Evolutionary conservation across 2,888 invertebrate species (phyloP), one percentile per base, ranked within the genome.

Genomic region (Osmoderma eremita): DNA sequence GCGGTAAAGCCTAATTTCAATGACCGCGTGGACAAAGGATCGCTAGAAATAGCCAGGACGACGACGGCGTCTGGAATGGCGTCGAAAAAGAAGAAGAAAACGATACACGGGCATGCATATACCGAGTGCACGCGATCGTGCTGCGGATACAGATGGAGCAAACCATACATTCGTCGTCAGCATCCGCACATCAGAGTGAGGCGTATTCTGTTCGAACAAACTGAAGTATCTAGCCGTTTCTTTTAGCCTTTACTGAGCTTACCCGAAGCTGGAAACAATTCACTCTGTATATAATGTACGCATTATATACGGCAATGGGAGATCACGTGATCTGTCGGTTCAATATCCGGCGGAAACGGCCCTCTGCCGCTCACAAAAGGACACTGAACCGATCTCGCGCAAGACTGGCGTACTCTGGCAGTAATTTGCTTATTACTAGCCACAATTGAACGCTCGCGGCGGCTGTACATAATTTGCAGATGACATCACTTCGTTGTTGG

Each of bases 281-380:
- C n/a, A n/a, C n/a, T n/a, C n/a, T n/a, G n/a, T n/a, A n/a, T n/a
- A n/a, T n/a, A n/a, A n/a, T 30, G 30, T 30, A 30, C 30, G 30
- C 30, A 30, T 30, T 10, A 10, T 30, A 30, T 10, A 30, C 30
- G 30, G 30, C 30, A 30, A 4, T 30, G 30, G 8, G 30, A 6
- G 30, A 22, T 41, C 54, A 41, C 30, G 50, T 50, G 50, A 50
- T 41, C 41, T 10, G 18, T 30, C 20, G 22, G 42, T 58, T 45
- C 58, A 24, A 58, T 58, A 58, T 45, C 58, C 58, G 42, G 42
- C 45, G 58, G 58, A 58, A 58, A 58, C 30, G 8, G 39, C 30
- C 41, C 18, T 58, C 42, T 24, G 30, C 42, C 30, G 22, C 15
- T 2, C 30, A 22, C 30, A 24, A 42, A 45, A 42, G 45, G 45